These are phyloP conservation scores for Allolobophora icterica DNA, from an alignment of 2,888 invertebrate genomes.

Conservation along the genomic window DNA sequence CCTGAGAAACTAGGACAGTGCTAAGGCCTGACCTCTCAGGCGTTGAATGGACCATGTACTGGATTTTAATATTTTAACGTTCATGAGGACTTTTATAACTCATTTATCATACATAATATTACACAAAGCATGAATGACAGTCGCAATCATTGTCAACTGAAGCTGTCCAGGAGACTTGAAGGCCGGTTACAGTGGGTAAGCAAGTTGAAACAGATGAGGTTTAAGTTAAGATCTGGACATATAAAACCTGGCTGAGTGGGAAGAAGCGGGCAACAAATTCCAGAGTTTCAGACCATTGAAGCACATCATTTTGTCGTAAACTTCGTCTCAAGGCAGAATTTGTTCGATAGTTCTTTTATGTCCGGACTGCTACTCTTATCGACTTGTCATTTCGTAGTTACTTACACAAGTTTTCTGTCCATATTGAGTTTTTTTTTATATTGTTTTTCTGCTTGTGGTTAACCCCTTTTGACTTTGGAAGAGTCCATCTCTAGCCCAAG, in stretches of 20 bases:
- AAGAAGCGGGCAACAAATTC: background rate
- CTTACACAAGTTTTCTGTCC: no score
- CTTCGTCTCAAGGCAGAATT: no score
- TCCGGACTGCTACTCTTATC: no score
- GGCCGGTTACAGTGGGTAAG: background rate
- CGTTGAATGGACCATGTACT: background rate
- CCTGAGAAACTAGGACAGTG: background rate
- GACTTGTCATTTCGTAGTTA: no score
- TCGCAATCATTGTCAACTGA: background rate
- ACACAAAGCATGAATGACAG: background rate
- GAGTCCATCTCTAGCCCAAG: no score
- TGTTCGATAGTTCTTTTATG: no score
- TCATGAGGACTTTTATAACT: background rate
- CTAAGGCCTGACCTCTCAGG: background rate
- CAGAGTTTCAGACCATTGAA: background rate
- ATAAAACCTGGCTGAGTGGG: background rate
- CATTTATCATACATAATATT: background rate
- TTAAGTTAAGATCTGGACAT: background rate
- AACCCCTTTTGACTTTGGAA: no score
- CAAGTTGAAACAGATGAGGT: conserved; percentile 8
- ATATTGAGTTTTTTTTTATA: no score
- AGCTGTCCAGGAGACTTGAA: background rate
- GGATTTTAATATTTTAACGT: background rate
- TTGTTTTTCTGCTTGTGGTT: no score
- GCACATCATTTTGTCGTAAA: no score